Evolutionary conservation across 2,113 vertebrate genomes (phyloP).

Genomic region (Bothrops jararaca): DNA sequence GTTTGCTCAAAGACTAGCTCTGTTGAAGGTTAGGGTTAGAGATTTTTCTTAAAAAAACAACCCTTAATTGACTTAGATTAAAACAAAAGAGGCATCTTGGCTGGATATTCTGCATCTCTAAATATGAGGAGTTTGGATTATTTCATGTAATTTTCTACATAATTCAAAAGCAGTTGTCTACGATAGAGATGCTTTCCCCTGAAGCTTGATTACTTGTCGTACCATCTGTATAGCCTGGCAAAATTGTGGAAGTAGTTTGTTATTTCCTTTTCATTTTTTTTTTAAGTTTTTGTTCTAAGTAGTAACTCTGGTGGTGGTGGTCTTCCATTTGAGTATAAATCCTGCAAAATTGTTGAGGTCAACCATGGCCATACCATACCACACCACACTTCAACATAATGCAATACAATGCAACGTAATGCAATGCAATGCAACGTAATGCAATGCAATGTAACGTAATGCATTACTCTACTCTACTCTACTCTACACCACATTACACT

Average conservation of each 20-base stretch:
- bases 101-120: neutral
- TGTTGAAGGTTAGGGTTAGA: neutral
- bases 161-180: neutral
- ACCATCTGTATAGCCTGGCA: neutral
- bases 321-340: neutral
- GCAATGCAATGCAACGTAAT: no score
- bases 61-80: neutral
- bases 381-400: neutral
- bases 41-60: neutral
- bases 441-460: no score
- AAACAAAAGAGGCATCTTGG: neutral
- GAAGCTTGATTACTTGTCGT: neutral
- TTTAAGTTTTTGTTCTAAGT: neutral
- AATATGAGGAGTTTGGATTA: neutral
- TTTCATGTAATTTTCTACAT: neutral
- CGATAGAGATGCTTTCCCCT: neutral
- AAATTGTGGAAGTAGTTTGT: neutral
- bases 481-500: neutral
- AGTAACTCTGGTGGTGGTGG: neutral
- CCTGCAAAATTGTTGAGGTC: neutral
- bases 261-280: neutral
- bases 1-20: neutral
- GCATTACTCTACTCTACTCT: no score
- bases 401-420: no score
- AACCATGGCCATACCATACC: neutral